Percentiles rank a stretch among this genome's conserved stretches.
Evolutionary conservation across 2,888 invertebrate genomes (phyloP).

Genomic region (Erynnis tages): DNA sequence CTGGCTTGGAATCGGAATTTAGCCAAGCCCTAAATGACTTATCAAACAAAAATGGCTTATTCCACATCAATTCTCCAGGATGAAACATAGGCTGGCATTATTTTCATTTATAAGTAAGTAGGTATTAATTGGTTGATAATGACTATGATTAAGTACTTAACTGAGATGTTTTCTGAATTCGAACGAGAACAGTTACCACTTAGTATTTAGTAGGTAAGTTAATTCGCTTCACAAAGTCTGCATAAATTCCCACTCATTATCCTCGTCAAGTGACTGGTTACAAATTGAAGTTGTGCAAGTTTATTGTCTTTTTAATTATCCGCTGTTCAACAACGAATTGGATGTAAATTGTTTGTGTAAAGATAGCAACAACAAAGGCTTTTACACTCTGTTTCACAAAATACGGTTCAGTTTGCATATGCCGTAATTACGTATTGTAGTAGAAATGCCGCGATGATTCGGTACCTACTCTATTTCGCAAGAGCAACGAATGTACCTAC

Average conservation of each 20-base stretch:
- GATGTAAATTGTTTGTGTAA: slow-evolving; percentile 29
- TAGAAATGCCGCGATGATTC: slow-evolving; percentile 41
- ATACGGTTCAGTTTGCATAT: slow-evolving; percentile 58
- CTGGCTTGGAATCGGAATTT: no score
- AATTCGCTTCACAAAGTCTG: no score
- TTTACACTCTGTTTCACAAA: slow-evolving; percentile 72
- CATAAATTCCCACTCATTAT: slow-evolving; percentile 6
- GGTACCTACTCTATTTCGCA: slow-evolving; percentile 55
- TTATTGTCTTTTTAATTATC: slow-evolving; percentile 21
- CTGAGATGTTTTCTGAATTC: no score
- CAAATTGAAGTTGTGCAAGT: slow-evolving; percentile 5
- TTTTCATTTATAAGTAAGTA: no score
- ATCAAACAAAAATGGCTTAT: no score
- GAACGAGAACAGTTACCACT: no score
- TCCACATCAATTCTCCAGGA: no score
- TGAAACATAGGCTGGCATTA: no score
- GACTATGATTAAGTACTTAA: no score
- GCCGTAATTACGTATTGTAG: slow-evolving; percentile 63
- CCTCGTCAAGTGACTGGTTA: background rate
- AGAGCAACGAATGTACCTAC: slow-evolving; percentile 34
- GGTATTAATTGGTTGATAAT: no score
- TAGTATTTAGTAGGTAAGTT: no score
- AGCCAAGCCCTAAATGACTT: no score
- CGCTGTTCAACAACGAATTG: slow-evolving; percentile 19
- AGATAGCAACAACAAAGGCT: slow-evolving; percentile 48